phyloP scores from a whole-genome alignment of 23 tunicate genomes.

The Botrylloides violaceus region DNA sequence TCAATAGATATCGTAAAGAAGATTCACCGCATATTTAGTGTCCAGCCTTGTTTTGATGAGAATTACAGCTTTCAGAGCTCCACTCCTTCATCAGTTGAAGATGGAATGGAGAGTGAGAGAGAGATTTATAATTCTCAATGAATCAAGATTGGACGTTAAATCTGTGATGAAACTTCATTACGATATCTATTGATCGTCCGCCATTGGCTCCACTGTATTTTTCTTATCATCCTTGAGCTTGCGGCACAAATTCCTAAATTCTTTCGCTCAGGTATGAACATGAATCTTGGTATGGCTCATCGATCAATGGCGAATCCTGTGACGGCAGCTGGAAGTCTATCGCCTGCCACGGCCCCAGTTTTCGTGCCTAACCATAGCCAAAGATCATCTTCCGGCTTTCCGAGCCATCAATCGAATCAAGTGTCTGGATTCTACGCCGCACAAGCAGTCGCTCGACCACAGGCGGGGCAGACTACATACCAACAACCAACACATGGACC shows the following conservation, averaged over 20 bases:
- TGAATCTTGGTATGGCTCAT: background rate
- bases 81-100: too few species aligned
- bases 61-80: too few species aligned
- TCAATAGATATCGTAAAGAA: too few species aligned
- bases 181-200: too few species aligned
- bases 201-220: too few species aligned
- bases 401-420: conserved; percentile 49
- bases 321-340: conserved; percentile 22
- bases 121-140: too few species aligned
- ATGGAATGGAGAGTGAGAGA: too few species aligned
- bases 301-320: background rate
- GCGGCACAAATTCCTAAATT: background rate
- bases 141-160: too few species aligned
- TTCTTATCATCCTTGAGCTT: background rate
- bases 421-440: conserved; percentile 41
- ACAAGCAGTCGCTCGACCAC: conserved; percentile 32
- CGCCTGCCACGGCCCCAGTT: conserved; percentile 24
- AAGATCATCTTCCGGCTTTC: conserved; percentile 43
- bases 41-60: too few species aligned
- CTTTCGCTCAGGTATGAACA: background rate
- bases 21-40: too few species aligned
- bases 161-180: too few species aligned
- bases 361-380: conserved; percentile 32
- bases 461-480: conserved; percentile 43
- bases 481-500: conserved; percentile 37